phyloP scores from a whole-genome alignment of 2,888 invertebrate species.

The Geotrupes spiniger region DNA sequence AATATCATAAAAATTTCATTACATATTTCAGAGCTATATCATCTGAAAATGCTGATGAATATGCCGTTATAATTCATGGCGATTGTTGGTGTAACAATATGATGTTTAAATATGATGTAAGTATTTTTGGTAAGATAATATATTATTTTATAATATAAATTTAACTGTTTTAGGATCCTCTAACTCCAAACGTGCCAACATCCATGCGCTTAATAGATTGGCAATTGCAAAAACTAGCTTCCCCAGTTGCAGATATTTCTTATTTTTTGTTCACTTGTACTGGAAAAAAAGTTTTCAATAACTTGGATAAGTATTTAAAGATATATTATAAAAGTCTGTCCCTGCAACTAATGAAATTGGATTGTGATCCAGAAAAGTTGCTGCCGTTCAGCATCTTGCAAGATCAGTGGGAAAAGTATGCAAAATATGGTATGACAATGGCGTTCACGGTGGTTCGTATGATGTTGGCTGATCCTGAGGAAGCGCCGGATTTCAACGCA shows the following conservation, averaged over 20 bases:
- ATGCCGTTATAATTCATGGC: slow-evolving; percentile 20
- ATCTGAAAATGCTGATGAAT: slow-evolving; percentile 6
- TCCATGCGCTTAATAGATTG: slow-evolving; percentile 35
- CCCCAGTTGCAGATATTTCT: slow-evolving; percentile 39
- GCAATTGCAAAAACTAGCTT: slow-evolving; percentile 29
- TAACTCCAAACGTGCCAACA: slow-evolving; percentile 23
- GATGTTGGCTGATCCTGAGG: slow-evolving; percentile 26
- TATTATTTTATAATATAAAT: too few relatives aligned
- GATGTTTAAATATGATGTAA: slow-evolving; percentile 24
- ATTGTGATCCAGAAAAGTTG: slow-evolving; percentile 18
- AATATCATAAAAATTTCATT: slow-evolving; percentile 3
- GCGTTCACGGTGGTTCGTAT: slow-evolving; percentile 22
- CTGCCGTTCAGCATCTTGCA: slow-evolving; percentile 27
- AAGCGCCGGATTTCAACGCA: slow-evolving; percentile 23
- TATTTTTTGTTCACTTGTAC: slow-evolving; percentile 42
- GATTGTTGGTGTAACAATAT: slow-evolving; percentile 28
- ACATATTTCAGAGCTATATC: slow-evolving; percentile 1
- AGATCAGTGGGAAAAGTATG: slow-evolving; percentile 28
- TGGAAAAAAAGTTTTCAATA: slow-evolving; percentile 33
- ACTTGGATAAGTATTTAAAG: slow-evolving; percentile 36
- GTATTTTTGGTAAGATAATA: too few relatives aligned
- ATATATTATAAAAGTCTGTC: slow-evolving; percentile 39
- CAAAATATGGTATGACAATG: slow-evolving; percentile 25
- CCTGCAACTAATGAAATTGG: slow-evolving; percentile 29
- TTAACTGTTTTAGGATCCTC: slow-evolving; percentile 20